Evolutionary conservation across 2,797 vertebrate genomes (phyloP).

Genomic region (Epinephelus coioides): DNA sequence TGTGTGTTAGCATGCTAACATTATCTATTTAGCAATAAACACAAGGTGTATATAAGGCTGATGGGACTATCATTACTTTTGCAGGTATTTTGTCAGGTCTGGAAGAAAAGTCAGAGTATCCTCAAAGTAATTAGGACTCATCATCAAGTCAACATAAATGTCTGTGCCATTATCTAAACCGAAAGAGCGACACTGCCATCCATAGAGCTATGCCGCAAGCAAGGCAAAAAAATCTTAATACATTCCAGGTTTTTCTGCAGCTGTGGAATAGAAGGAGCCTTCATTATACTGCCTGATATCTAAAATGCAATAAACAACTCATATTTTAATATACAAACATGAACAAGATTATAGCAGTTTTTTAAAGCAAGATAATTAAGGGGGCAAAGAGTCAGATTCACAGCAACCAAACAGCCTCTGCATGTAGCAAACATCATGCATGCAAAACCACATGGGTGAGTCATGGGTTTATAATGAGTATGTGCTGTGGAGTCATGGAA

Average conservation of each 20-base stretch:
- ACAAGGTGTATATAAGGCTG: too few species aligned
- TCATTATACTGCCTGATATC: background rate
- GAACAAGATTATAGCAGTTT: background rate
- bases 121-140: too few species aligned
- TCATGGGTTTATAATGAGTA: slow-evolving; percentile 38
- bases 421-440: slow-evolving; percentile 28
- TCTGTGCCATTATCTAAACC: background rate
- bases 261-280: background rate
- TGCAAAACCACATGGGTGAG: slow-evolving; percentile 8
- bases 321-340: slow-evolving; percentile 9
- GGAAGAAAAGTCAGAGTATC: background rate
- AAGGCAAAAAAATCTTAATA: background rate
- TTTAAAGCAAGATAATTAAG: background rate
- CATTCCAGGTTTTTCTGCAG: background rate
- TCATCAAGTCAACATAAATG: background rate
- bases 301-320: background rate
- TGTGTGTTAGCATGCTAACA: too few species aligned
- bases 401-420: slow-evolving; percentile 1
- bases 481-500: slow-evolving; percentile 48
- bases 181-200: background rate
- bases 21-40: too few species aligned
- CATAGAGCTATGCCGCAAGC: background rate
- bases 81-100: too few species aligned
- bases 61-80: too few species aligned
- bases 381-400: slow-evolving; percentile 21